Evolutionary conservation across 2,797 vertebrate genomes (phyloP).

Genomic region (Dryobates pubescens): DNA sequence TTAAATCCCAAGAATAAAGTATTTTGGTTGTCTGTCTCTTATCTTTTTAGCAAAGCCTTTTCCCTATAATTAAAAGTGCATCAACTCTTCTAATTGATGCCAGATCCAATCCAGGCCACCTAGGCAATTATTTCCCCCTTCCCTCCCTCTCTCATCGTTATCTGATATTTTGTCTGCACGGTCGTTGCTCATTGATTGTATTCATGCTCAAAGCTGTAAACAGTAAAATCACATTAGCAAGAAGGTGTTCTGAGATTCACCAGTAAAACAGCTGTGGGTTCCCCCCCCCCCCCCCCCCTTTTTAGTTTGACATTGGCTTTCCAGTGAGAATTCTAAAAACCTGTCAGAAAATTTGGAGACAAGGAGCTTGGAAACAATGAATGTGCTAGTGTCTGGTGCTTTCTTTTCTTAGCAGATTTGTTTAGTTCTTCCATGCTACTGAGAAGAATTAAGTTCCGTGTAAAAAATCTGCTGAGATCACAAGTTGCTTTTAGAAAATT

Average conservation of each 20-base stretch:
- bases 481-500: background rate
- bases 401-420: background rate
- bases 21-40: slow-evolving; percentile 9
- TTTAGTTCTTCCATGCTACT: background rate
- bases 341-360: background rate
- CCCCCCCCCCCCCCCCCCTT: background rate
- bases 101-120: slow-evolving; percentile 14
- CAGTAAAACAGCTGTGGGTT: background rate
- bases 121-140: slow-evolving; percentile 1
- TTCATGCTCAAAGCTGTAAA: slow-evolving; percentile 21
- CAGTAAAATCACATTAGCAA: background rate
- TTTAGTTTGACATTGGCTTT: background rate
- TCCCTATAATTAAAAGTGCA: slow-evolving; percentile 51
- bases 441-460: background rate
- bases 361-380: background rate
- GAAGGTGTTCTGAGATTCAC: background rate
- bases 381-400: background rate
- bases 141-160: slow-evolving; percentile 19
- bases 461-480: background rate
- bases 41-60: slow-evolving; percentile 42
- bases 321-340: background rate
- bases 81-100: slow-evolving; percentile 43
- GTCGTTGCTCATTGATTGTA: slow-evolving; percentile 50
- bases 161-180: slow-evolving; percentile 57
- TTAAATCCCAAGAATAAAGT: background rate